Base-by-base conservation (phyloP, 2,113 vertebrate genomes). In the Amphiprion ocellaris region DNA sequence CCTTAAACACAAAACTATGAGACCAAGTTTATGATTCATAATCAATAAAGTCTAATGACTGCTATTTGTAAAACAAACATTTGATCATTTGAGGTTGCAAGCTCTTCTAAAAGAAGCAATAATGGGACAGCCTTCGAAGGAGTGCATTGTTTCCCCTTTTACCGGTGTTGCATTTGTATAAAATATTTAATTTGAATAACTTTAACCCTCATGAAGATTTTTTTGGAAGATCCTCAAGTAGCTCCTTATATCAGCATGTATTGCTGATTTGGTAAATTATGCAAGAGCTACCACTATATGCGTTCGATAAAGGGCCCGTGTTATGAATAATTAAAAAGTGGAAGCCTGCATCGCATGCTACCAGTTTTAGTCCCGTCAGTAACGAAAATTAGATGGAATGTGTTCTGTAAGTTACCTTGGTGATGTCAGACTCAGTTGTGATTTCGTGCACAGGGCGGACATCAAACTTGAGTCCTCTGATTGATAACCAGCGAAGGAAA, bases 381-480 rank as follows among this genome's bases (percentile, higher is more conserved):
- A 39, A 39, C 15, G 9, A 47, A 28, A 68, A 49, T 47, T 2
- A 12, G 16, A 72, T 24, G 9, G 21, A 68, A 37, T 24, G 6
- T 15, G 14, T 44, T 44, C 41, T 9, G 9, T 23, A n/a, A 28
- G 1, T 79, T 52, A 68, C 46, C 37, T 44, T 47, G 55, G 11
- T 74, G 12, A 30, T 63, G 52, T 21, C 65, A 21, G 17, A 79
- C 33, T 79, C 69, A 70, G 7, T 26, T 60, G 62, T 63, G 4
- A 17, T 76, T 78, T 70, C 10, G 15, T 79, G 10, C 55, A 56
- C 79, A 94, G 93, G 53, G 4, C 88, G 2, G 92, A 93, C 65
- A 68, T 94, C 71, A 71, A 14, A 19, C n/a, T 93, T 8, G 86
- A 92, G 14, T 33, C 72, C 23, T 26, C 14, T 26, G 77, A 87